Evolutionary conservation across 2,797 vertebrate species (phyloP).

Genomic region (Geotrypetes seraphini): DNA sequence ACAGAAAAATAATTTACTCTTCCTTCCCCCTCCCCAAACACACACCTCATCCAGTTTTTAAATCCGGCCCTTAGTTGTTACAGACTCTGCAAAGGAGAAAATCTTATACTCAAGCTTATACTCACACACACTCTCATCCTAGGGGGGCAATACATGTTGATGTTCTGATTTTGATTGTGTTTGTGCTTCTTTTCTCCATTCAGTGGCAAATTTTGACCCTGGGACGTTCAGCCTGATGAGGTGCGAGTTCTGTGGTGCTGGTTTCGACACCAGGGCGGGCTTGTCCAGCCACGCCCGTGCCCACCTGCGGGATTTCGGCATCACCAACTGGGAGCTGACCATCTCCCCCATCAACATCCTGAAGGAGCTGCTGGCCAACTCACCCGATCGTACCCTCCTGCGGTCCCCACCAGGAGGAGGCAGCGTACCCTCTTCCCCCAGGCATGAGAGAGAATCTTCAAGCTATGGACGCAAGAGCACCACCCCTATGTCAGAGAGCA

Average conservation of each 20-base stretch:
- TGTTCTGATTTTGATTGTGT: too few relatives aligned
- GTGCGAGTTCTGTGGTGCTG: constrained; percentile 92
- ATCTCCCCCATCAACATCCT: constrained; percentile 90
- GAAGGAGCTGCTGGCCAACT: constrained; percentile 81
- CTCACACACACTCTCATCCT: too few relatives aligned
- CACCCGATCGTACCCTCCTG: constrained; percentile 68
- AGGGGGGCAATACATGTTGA: too few relatives aligned
- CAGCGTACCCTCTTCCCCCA: constrained; percentile 46
- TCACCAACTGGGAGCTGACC: constrained; percentile 96
- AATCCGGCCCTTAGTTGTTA: too few relatives aligned
- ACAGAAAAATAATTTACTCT: too few relatives aligned
- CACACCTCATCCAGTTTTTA: too few relatives aligned
- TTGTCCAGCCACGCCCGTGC: constrained; percentile 92
- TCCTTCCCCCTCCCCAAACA: too few relatives aligned
- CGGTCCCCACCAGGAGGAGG: constrained; percentile 48
- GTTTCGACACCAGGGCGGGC: constrained; percentile 87
- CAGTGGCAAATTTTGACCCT: constrained; percentile 93
- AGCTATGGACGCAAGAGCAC: constrained; percentile 25
- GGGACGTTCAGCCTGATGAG: constrained; percentile 94
- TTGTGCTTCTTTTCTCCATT: constrained; percentile 16
- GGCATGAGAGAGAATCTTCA: constrained; percentile 28
- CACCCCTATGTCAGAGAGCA: constrained; percentile 19
- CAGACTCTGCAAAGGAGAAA: too few relatives aligned
- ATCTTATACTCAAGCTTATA: too few relatives aligned
- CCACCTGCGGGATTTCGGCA: constrained; percentile 89